phyloP scores from a whole-genome alignment of 2,797 vertebrate species.

The Pseudomugil gertrudae region DNA sequence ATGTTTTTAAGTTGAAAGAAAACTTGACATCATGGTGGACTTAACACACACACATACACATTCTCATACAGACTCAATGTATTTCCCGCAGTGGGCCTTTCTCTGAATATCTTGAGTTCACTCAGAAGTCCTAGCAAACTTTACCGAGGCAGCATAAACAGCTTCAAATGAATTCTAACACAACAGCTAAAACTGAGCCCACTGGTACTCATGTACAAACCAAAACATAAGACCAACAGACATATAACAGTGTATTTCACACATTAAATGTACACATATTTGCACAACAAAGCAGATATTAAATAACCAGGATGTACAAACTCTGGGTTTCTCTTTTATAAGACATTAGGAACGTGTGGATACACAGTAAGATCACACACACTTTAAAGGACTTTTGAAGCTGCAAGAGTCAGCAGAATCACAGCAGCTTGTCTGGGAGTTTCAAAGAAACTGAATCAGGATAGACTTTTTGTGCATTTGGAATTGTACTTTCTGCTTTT shows the following conservation, averaged over 20 bases:
- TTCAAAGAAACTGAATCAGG: constrained; percentile 8
- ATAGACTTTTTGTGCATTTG: constrained; percentile 22
- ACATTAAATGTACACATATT: background rate
- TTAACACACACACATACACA: constrained; percentile 1
- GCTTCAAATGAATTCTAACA: constrained; percentile 77
- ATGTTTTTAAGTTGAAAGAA: constrained; percentile 9
- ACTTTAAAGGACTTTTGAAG: background rate
- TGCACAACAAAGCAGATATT: background rate
- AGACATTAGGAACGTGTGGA: background rate
- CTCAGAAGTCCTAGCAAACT: constrained; percentile 79
- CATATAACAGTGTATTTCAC: constrained; percentile 5
- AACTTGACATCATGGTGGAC: constrained; percentile 31
- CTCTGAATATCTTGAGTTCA: constrained; percentile 65
- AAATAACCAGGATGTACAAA: background rate
- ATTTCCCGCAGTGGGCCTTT: constrained; percentile 75
- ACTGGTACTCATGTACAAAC: constrained; percentile 20
- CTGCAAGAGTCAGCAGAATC: background rate
- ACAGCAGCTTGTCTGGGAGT: constrained; percentile 9
- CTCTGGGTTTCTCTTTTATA: background rate
- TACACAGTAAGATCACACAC: background rate
- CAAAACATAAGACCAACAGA: constrained; percentile 2
- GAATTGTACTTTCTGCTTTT: constrained; percentile 13
- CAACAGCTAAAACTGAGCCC: constrained; percentile 42
- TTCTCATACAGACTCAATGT: constrained; percentile 31
- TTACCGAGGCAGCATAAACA: constrained; percentile 77